Base-by-base conservation (phyloP, 1,140 invertebrate genomes). In the Saccostrea echinata region DNA sequence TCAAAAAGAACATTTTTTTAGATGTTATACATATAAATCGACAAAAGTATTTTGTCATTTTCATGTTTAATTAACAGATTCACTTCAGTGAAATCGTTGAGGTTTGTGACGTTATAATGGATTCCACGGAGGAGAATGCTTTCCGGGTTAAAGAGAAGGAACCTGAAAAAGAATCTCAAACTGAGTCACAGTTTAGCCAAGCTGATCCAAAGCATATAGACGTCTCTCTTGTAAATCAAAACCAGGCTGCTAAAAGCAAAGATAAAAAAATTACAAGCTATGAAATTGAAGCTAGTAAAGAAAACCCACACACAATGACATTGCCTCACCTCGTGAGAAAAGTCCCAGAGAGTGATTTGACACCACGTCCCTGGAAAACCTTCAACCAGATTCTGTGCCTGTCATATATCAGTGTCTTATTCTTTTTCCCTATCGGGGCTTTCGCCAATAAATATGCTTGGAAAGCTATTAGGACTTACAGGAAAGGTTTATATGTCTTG, bases 281-380 rank as follows among this genome's bases (percentile, higher is more conserved):
- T 16, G 68, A 52, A 52, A 89, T 89, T 52, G 86, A 87, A 27
- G 87, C 85, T 55, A 87, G 86, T 21, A 8, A 83, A 3, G 91
- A 93, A 81, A 94, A 93, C 86, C 93, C 93, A 16, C 93, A 94
- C 1, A 94, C 93, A 51, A 90, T 93, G 33, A 92, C 90, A 3
- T 86, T 92, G 3, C 91, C 91, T 76, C 91, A 91, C 83, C 86
- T 93, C 4, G 88, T 91, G 0, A 91, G 91, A 0, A 91, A 92
- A 81, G 90, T 94, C 27, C 91, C 93, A 6, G 88, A 91, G 13
- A 90, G 89, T 51, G 93, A 94, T 57, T 85, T 94, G 12, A 89
- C 93, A 16, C 93, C 93, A 11, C 71, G 90, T 57, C 93, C 93
- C 2, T 94, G 90, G 89, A 91, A 91, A 80, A 92, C 91, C n/a